Evolutionary conservation across 1,140 invertebrate genomes (phyloP).

Genomic region (Drosophila dunni): DNA sequence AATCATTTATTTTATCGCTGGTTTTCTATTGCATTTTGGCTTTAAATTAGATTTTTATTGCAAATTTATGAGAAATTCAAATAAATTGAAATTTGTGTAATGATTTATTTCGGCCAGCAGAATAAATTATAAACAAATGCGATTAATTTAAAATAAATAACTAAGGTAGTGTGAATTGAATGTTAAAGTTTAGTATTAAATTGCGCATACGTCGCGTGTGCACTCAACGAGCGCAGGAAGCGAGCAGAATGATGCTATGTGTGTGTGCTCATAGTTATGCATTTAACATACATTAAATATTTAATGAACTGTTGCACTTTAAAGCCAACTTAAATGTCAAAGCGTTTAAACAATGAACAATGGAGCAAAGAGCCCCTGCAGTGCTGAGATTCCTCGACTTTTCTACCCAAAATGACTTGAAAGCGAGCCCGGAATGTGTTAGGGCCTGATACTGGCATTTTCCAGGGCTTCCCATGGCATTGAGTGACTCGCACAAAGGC

Average conservation of each 20-base stretch:
- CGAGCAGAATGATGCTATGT: not conserved
- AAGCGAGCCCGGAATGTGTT: not conserved
- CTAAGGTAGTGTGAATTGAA: too few relatives aligned
- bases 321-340: not conserved
- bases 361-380: not conserved
- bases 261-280: conserved; percentile 3
- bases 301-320: conserved; percentile 12
- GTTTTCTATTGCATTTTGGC: conserved; percentile 8
- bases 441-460: not conserved
- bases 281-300: conserved; percentile 7
- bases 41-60: not conserved
- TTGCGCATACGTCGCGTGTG: conserved; percentile 19
- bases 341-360: not conserved
- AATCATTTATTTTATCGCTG: conserved; percentile 35
- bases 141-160: too few relatives aligned
- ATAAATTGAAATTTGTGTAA: not conserved
- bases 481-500: conserved; percentile 21
- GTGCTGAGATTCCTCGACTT: conserved; percentile 1
- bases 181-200: too few relatives aligned
- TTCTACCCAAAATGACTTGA: not conserved
- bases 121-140: not conserved
- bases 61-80: too few relatives aligned
- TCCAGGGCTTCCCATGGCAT: conserved; percentile 1
- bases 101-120: conserved; percentile 7
- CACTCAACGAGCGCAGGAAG: conserved; percentile 9